These are phyloP conservation scores for Corythoichthys haematopterus DNA, from an alignment of 2,113 vertebrate species.

Conservation along the genomic window DNA sequence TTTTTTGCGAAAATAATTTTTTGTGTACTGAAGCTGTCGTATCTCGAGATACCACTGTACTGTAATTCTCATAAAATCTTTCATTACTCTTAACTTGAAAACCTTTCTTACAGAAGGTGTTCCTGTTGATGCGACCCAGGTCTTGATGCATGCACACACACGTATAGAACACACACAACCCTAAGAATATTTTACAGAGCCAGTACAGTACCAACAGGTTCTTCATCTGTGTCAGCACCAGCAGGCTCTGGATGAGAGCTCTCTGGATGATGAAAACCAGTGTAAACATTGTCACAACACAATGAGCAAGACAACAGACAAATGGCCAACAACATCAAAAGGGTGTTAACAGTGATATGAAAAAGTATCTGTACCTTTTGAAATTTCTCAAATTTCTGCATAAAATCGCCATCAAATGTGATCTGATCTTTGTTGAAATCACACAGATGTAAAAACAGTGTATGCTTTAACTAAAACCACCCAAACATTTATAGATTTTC, in stretches of 20 bases:
- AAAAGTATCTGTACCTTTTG: too few relatives aligned
- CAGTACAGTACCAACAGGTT: slow-evolving; percentile 83
- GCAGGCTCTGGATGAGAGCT: slow-evolving; percentile 76
- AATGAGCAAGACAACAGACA: slow-evolving; percentile 6
- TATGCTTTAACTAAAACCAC: too few relatives aligned
- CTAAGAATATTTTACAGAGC: slow-evolving; percentile 38
- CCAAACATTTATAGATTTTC: too few relatives aligned
- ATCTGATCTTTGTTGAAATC: too few relatives aligned
- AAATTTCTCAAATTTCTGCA: too few relatives aligned
- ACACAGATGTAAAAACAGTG: too few relatives aligned
- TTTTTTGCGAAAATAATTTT: too few relatives aligned
- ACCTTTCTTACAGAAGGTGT: background rate
- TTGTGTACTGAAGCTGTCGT: too few relatives aligned
- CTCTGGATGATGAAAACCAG: slow-evolving; percentile 68
- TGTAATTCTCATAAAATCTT: too few relatives aligned
- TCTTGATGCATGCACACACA: slow-evolving; percentile 49
- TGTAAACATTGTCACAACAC: slow-evolving; percentile 44
- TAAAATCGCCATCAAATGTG: too few relatives aligned
- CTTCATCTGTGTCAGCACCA: slow-evolving; percentile 75
- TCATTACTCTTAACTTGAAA: background rate
- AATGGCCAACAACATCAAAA: too few relatives aligned
- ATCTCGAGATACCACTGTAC: too few relatives aligned
- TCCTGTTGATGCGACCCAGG: slow-evolving; percentile 44
- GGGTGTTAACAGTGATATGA: background rate
- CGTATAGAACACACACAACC: slow-evolving; percentile 36